Evolutionary conservation across 1,140 invertebrate species (phyloP).

Genomic region (Chrysoperla carnea): DNA sequence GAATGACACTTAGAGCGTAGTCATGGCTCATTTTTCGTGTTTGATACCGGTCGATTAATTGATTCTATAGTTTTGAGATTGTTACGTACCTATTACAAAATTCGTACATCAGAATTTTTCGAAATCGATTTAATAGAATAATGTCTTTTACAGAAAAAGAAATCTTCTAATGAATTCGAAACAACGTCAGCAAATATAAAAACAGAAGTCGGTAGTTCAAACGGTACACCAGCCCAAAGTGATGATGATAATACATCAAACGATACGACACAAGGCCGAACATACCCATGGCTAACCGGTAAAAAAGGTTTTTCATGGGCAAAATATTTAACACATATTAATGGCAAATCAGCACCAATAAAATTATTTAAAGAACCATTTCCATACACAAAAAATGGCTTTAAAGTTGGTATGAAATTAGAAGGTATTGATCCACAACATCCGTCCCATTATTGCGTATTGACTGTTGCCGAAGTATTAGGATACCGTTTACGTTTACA

Average conservation of each 20-base stretch:
- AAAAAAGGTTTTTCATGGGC: constrained; percentile 58
- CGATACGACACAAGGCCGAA: constrained; percentile 13
- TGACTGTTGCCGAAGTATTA: constrained; percentile 67
- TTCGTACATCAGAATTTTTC: too few species aligned
- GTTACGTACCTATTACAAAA: too few species aligned
- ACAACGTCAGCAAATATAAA: too few species aligned
- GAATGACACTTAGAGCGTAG: too few species aligned
- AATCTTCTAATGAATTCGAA: too few species aligned
- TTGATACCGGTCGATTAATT: too few species aligned
- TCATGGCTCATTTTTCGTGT: too few species aligned
- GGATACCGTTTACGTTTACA: constrained; percentile 72
- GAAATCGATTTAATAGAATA: too few species aligned
- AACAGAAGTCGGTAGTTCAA: background rate
- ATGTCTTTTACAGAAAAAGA: too few species aligned
- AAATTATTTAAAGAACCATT: constrained; percentile 66
- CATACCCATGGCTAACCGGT: constrained; percentile 44
- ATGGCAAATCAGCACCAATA: constrained; percentile 52
- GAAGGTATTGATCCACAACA: constrained; percentile 89
- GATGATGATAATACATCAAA: constrained; percentile 14
- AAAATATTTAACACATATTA: constrained; percentile 49
- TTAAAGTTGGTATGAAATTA: constrained; percentile 75
- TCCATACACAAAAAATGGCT: constrained; percentile 48
- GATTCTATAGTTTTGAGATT: too few species aligned
- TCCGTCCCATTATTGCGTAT: constrained; percentile 74
- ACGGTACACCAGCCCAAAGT: constrained; percentile 1